These are phyloP conservation scores for Typhlomys cinereus DNA, from an alignment of 2,113 vertebrate species.

Conservation along the genomic window DNA sequence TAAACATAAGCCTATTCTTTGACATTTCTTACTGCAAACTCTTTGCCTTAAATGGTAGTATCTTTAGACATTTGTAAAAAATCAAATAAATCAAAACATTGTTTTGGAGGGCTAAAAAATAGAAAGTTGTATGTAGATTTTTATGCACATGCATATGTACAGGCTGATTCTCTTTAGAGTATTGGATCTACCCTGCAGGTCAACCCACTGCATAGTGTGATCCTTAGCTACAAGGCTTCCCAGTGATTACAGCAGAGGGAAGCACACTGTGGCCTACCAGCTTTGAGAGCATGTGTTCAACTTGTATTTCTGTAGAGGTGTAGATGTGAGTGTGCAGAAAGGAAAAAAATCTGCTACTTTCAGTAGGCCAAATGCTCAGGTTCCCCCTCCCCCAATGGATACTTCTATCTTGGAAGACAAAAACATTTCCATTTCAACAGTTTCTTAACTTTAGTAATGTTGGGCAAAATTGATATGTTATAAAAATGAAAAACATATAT, in stretches of 20 bases:
- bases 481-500: conserved; percentile 79
- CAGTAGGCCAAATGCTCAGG: too few relatives aligned
- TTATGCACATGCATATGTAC: conserved; percentile 16
- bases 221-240: too few relatives aligned
- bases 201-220: too few relatives aligned
- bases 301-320: conserved; percentile 70
- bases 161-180: conserved; percentile 71
- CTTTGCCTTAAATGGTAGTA: conserved; percentile 85
- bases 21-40: conserved; percentile 82
- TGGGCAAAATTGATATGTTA: conserved; percentile 77
- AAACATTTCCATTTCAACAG: conserved; percentile 82
- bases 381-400: conserved; percentile 74
- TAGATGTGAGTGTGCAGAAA: conserved; percentile 79
- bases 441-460: conserved; percentile 83
- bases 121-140: conserved; percentile 59
- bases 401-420: conserved; percentile 77
- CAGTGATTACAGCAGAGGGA: too few relatives aligned
- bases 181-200: too few relatives aligned
- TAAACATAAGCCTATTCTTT: conserved; percentile 78
- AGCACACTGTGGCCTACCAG: too few relatives aligned
- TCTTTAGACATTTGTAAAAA: too few relatives aligned
- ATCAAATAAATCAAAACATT: conserved; percentile 71
- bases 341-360: conserved; percentile 83
- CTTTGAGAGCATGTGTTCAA: conserved; percentile 68
- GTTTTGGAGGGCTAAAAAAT: conserved; percentile 85